Conservation (phyloP, 2,797 vertebrate genomes). For the Dipus sagitta region DNA sequence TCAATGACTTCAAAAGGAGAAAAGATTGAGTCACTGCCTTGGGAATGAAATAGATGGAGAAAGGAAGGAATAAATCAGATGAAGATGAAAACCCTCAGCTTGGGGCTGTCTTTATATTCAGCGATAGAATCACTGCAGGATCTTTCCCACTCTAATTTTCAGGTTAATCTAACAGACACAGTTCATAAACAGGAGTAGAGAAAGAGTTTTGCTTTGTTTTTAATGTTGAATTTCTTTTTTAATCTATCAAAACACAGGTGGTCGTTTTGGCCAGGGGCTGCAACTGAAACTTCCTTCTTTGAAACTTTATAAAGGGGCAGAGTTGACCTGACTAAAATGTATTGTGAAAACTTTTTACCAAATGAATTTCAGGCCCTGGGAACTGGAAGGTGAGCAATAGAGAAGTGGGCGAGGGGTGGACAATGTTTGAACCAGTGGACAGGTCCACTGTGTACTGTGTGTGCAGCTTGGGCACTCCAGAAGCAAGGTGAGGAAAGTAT, state of each 20-base stretch:
- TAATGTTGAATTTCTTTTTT: constrained; percentile 19
- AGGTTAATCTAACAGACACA: constrained; percentile 48
- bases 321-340: constrained; percentile 49
- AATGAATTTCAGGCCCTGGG: constrained; percentile 56
- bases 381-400: constrained; percentile 7
- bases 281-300: constrained; percentile 44
- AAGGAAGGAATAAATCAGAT: constrained; percentile 64
- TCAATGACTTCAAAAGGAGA: constrained; percentile 51
- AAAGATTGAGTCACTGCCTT: constrained; percentile 69
- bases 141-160: constrained; percentile 50
- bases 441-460: neutral
- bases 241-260: constrained; percentile 62
- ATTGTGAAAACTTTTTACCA: constrained; percentile 57
- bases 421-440: neutral
- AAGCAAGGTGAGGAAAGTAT: neutral
- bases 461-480: neutral
- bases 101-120: constrained; percentile 64
- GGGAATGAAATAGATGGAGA: constrained; percentile 59
- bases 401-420: neutral
- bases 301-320: constrained; percentile 61
- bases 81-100: constrained; percentile 64
- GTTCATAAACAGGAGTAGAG: constrained; percentile 40
- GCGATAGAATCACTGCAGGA: constrained; percentile 14
- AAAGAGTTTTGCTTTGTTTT: constrained; percentile 49
- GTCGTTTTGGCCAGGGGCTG: constrained; percentile 63